Evolutionary conservation across 2,797 vertebrate genomes (phyloP), one percentile per base, ranked within the genome.

Genomic region (Chelon auratus): DNA sequence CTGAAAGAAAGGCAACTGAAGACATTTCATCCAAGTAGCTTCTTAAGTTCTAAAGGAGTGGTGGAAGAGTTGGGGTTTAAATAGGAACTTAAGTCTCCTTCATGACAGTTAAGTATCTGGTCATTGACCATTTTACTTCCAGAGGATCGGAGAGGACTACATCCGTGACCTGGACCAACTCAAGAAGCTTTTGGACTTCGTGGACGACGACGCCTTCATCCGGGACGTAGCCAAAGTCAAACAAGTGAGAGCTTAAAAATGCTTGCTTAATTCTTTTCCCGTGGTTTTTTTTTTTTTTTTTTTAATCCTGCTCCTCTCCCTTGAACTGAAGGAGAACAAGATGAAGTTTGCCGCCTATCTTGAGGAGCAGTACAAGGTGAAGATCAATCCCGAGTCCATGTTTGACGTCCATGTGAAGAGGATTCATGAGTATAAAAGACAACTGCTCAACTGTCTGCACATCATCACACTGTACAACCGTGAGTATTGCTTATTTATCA

Each of bases 381-480:
- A 95, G 62, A 95, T 98, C 90, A 98, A 98, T 83, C 95, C 95
- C 26, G 89, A 87, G 80, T 98, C 97, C 2, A 96, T 98, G 93
- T 98, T 98, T 4, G 97, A 98, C 4, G 54, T 98, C 24, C 97
- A 98, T 2, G 97, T 98, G 87, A 98, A 98, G 86, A 94, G 97
- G 82, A 98, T 98, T 86, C 97, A 98, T 0, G 97, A 98, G 78
- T 98, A 98, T 81, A 98, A 98, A 56, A 85, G 97, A 37, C 97
- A 98, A 87, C 93, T 98, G 67, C 93, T 98, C 81, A 98, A 98
- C 92, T 97, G 96, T 80, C 95, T 98, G 36, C 97, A 98, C 75
- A 83, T 97, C 84, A 95, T 98, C 91, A 97, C 96, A 0, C 80
- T 97, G 30, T 98, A 97, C 88, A 98, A 97, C 90, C 94, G 97